Evolutionary conservation across 1,140 invertebrate genomes (phyloP), one percentile per base, ranked within the genome.

Genomic region (Lepidurus apus): DNA sequence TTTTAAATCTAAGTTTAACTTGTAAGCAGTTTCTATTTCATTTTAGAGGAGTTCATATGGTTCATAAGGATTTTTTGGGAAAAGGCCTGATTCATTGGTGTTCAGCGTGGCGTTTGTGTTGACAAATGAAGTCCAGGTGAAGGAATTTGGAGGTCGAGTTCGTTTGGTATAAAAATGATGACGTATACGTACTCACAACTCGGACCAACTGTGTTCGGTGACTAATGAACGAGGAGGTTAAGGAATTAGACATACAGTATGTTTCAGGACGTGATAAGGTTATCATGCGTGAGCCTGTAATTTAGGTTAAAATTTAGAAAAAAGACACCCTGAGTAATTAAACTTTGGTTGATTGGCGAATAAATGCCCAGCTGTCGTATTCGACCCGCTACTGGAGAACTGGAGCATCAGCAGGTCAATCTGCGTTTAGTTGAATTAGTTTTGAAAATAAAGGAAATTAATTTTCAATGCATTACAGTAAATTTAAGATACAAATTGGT

Each of bases 41-140:
- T 34, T 34, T 34, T 34, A 7, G 9, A 9, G 4, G n/a, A 65
- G 53, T 11, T 34, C 17, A 65, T 65, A 7, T 65, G 13, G 53
- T 7, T 65, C 53, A 17, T 65, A 3, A 21, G 53, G 21, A 65
- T n/a, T 17, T 65, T 13, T n/a, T 7, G 53, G 8, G 17, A 21
- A 21, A 7, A 21, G n/a, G 13, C 17, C 6, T 21, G 13, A 65
- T 65, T 65, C 1, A 65, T 21, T 21, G 53, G 53, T n/a, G 53
- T 65, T 34, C 53, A 65, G 53, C 1, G 21, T 65, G n/a, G 53
- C 53, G 7, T 65, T 65, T 21, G 17, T 65, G 53, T 17, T 65
- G 53, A 65, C 53, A 65, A 65, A 65, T 65, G 53, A 65, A 13
- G 53, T 65, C 53, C 53, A 65, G 53, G 53, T 65, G 53, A 65